These are phyloP conservation scores for Daphoenositta chrysoptera DNA, from an alignment of 2,113 vertebrate genomes.

Conservation along the genomic window DNA sequence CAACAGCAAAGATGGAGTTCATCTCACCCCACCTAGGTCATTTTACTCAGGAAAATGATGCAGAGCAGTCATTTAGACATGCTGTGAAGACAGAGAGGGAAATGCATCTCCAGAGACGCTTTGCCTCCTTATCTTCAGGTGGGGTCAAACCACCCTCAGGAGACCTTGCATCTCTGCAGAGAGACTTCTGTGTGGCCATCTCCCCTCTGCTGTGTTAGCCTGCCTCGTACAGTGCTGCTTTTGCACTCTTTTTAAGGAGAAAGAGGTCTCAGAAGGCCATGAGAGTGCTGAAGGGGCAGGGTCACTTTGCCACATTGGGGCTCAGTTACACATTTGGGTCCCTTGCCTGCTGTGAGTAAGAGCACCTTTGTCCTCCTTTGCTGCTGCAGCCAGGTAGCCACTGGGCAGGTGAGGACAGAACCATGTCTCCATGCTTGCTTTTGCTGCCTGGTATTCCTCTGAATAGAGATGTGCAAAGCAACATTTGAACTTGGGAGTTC, in stretches of 20 bases:
- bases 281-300: neutral
- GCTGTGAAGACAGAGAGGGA: neutral
- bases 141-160: neutral
- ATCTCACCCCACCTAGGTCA: neutral
- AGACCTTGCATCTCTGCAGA: neutral
- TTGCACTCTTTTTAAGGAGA: neutral
- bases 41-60: neutral
- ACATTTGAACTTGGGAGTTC: neutral
- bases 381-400: neutral
- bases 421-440: neutral
- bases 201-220: neutral
- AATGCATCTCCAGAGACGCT: neutral
- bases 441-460: neutral
- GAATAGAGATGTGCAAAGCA: neutral
- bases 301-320: neutral
- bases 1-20: neutral
- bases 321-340: neutral
- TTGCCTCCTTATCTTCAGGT: neutral
- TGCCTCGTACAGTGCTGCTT: neutral
- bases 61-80: neutral
- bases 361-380: neutral
- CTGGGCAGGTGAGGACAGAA: accelerated
- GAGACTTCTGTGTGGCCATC: neutral
- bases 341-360: neutral
- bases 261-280: neutral